A percentile compares a stretch with the other conserved stretches of the same genome.
Evolutionary conservation across 1,140 invertebrate genomes (phyloP).

Genomic region (Scaptomyza pallida): DNA sequence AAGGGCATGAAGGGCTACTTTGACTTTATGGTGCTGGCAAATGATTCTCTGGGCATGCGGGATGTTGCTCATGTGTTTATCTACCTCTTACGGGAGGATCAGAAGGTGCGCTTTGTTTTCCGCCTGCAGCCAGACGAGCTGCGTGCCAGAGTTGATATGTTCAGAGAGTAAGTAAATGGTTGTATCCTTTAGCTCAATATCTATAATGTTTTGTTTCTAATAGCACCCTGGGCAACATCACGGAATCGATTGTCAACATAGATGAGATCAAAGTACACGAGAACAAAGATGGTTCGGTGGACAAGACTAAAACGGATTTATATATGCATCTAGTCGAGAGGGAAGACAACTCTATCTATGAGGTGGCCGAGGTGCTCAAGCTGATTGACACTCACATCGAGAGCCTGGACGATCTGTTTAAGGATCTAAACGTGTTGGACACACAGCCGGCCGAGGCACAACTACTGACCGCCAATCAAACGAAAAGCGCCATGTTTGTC

Average conservation of each 20-base stretch:
- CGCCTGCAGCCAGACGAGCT: constrained; percentile 94
- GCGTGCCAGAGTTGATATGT: constrained; percentile 90
- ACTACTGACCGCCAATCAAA: constrained; percentile 85
- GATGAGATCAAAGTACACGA: constrained; percentile 97
- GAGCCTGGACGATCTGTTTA: constrained; percentile 93
- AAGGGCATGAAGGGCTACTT: constrained; percentile 98
- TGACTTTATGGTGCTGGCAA: constrained; percentile 94
- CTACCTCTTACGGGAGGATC: constrained; percentile 95
- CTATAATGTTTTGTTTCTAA: not conserved
- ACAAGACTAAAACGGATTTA: constrained; percentile 96
- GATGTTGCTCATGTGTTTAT: constrained; percentile 94
- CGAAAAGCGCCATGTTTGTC: constrained; percentile 86
- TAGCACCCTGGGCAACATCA: constrained; percentile 92
- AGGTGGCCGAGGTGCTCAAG: constrained; percentile 92
- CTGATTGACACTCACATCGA: constrained; percentile 96
- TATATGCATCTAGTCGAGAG: constrained; percentile 96
- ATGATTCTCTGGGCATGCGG: constrained; percentile 91
- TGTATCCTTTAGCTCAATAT: not conserved
- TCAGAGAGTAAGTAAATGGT: constrained; percentile 89
- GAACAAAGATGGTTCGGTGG: constrained; percentile 95
- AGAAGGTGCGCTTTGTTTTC: constrained; percentile 96
- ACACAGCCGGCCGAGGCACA: constrained; percentile 91
- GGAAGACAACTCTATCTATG: constrained; percentile 95
- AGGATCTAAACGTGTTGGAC: constrained; percentile 95
- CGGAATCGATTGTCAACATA: constrained; percentile 95